Base-by-base conservation (phyloP, 2,888 invertebrate genomes). In the Macrosoma leucophasiata region DNA sequence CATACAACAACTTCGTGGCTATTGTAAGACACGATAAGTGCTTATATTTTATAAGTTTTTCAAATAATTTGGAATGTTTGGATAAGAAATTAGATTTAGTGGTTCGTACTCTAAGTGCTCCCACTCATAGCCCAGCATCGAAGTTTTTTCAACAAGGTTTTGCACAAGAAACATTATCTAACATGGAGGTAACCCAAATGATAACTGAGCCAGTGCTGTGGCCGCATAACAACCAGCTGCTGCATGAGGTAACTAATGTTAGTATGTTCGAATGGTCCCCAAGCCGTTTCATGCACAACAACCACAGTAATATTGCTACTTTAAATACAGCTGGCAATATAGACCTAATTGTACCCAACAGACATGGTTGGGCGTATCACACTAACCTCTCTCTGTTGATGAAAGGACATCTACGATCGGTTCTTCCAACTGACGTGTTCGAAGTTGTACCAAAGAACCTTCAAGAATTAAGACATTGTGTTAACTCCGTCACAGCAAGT, bases 241-340 rank as follows among this genome's bases (percentile, higher is more conserved):
- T 62, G 13, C 46, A 66, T 35, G 72, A 76, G 47, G 56, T 71
- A 60, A 55, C 62, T 1, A 56, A 53, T 31, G 43, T 72, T 1
- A 39, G 40, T 0, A 42, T 52, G n/a, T 60, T 59, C 21, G 52
- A 65, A 18, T 79, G 77, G 71, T 76, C 78, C 1, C 78, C 81
- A 1, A 18, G 24, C 7, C 55, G 60, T 36, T 52, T 70, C 1
- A 29, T 54, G 11, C 43, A 55, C 20, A 61, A 59, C 33, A 48
- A 60, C 15, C 50, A 58, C 18, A 51, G 58, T 35, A 41, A 65
- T 1, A 37, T 82, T 12, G 74, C 81, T 2, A 41, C 70, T 5
- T 40, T 84, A 12, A 81, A 73, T 29, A 79, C 71, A 46, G 55
- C 73, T 13, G 82, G 84, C 0, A 63, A 69, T 34, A 53, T 84